Conservation (phyloP, 2,797 vertebrate species). For the Microchirus variegatus region DNA sequence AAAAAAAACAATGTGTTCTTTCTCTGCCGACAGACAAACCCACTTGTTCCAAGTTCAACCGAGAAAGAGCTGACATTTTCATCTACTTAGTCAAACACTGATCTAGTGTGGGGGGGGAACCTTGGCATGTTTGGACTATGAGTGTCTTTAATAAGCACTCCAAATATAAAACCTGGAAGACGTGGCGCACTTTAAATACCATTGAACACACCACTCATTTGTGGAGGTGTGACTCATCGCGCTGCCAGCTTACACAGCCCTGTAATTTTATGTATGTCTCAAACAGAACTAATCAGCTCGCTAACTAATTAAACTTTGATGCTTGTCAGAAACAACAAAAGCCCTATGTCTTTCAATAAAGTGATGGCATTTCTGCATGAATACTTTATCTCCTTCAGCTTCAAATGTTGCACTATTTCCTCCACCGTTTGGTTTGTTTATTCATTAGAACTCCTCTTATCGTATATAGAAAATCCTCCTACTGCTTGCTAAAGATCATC, state of each 20-base stretch:
- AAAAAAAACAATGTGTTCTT: not conserved
- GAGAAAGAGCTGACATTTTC: slow-evolving; percentile 1
- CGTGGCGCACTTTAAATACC: not conserved
- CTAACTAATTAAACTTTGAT: slow-evolving; percentile 16
- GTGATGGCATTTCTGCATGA: slow-evolving; percentile 50
- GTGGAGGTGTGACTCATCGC: not conserved
- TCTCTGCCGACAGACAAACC: not conserved
- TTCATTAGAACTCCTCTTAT: slow-evolving; percentile 41
- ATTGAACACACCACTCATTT: not conserved
- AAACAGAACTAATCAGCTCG: slow-evolving; percentile 8
- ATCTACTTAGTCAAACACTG: not conserved
- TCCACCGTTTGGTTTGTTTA: slow-evolving; percentile 14
- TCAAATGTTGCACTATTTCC: slow-evolving; percentile 55
- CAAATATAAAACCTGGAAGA: not conserved
- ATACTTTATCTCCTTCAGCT: slow-evolving; percentile 9
- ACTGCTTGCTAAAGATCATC: slow-evolving; percentile 28
- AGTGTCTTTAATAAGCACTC: not conserved
- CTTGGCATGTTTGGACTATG: not conserved
- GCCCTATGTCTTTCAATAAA: slow-evolving; percentile 25
- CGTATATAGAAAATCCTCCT: slow-evolving; percentile 26
- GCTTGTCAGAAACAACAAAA: slow-evolving; percentile 27
- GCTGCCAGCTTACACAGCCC: slow-evolving; percentile 3
- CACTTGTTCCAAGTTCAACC: not conserved
- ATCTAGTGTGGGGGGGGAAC: not conserved
- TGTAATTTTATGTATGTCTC: slow-evolving; percentile 2